Base-by-base conservation (phyloP, 2,113 vertebrate genomes). In the Psilopogon haemacephalus region DNA sequence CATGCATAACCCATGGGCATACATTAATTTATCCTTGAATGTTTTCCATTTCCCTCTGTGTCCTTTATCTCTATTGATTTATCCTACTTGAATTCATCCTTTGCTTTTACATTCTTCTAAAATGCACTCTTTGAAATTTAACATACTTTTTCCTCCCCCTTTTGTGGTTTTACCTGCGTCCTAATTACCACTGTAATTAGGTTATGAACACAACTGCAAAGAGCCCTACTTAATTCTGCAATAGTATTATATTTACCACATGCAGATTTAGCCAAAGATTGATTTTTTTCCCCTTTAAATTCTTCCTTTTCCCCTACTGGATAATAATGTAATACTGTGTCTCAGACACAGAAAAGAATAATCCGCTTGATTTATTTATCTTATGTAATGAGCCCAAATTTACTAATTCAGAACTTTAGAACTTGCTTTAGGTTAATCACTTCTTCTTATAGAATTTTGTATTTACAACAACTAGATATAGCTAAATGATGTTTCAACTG, bases 11-110 rank as follows among this genome's bases (percentile, higher is more conserved):
- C 97, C 97, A 95, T 97, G 97, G 96, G 97, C 94, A 97, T 96
- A 95, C 92, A 95, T 97, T 97, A 97, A 98, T 98, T 98, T 98
- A 95, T 98, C 94, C 97, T 95, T 90, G 95, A 96, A 96, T 97
- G 96, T 95, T 98, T 97, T 97, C 96, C 97, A 98, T 98, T 97
- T 97, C 96, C 97, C 96, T 94, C 95, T 96, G 96, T 97, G 95
- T 97, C 95, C 96, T 95, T 96, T 97, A 95, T 96, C 95, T 97
- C 95, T 97, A 95, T 97, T 96, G 97, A 97, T 97, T 97, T 97
- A 97, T 96, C 86, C 95, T 97, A 90, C 96, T 97, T 97, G 97
- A 96, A 97, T 96, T 96, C 94, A 95, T 94, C 93, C 79, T 89
- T 91, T 94, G 83, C 95, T 97, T 97, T 97, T 92, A 96, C 94